Evolutionary conservation across 2,797 vertebrate genomes (phyloP).

Genomic region (Siniperca undulata): DNA sequence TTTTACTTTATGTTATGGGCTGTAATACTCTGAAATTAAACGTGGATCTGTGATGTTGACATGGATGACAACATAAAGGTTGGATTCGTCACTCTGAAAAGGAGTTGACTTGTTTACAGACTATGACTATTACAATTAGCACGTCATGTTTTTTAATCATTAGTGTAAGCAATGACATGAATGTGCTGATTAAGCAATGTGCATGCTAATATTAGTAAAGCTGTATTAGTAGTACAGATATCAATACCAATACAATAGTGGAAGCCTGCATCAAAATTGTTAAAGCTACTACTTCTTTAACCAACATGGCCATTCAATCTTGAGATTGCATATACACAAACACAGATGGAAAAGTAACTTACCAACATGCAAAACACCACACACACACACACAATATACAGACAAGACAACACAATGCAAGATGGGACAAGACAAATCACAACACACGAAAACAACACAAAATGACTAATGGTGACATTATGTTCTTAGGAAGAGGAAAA

Average conservation of each 20-base stretch:
- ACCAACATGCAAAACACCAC: slow-evolving; percentile 40
- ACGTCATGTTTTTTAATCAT: slow-evolving; percentile 36
- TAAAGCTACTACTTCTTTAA: slow-evolving; percentile 40
- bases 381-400: slow-evolving; percentile 2
- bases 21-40: slow-evolving; percentile 60
- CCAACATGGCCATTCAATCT: slow-evolving; percentile 88
- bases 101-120: slow-evolving; percentile 31
- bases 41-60: slow-evolving; percentile 57
- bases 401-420: slow-evolving; percentile 50
- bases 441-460: slow-evolving; percentile 61
- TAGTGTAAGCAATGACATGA: slow-evolving; percentile 46
- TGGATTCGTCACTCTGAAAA: slow-evolving; percentile 36
- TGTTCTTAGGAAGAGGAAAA: slow-evolving; percentile 77
- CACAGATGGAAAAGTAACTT: slow-evolving; percentile 63
- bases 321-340: slow-evolving; percentile 90
- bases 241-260: slow-evolving; percentile 15
- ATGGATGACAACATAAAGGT: slow-evolving; percentile 59
- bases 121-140: slow-evolving; percentile 33
- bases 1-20: slow-evolving; percentile 55
- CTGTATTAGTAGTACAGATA: slow-evolving; percentile 52
- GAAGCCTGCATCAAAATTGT: slow-evolving; percentile 25
- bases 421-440: slow-evolving; percentile 52
- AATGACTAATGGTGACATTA: slow-evolving; percentile 62
- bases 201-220: slow-evolving; percentile 66
- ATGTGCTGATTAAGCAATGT: slow-evolving; percentile 37